Evolutionary conservation across 2,888 invertebrate genomes (phyloP).

Genomic region (Adelognathus sp.): DNA sequence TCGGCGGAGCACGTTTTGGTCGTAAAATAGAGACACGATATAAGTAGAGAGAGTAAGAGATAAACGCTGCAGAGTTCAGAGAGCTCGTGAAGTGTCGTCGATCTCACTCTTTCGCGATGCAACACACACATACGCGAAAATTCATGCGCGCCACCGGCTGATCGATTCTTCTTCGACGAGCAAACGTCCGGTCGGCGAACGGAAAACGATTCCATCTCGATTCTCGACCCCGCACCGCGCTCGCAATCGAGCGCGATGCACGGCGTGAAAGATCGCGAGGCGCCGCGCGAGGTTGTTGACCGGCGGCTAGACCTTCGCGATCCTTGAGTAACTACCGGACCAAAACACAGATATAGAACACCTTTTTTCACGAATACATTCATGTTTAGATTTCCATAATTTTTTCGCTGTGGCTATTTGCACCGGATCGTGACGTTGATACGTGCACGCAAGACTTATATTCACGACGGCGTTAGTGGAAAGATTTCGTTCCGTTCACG

Average conservation of each 20-base stretch:
- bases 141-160: conserved; percentile 39
- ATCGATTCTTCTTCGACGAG: conserved; percentile 52
- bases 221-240: conserved; percentile 37
- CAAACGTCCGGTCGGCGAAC: conserved; percentile 35
- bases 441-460: too few species aligned
- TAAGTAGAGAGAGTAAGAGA: not conserved
- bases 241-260: conserved; percentile 24
- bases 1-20: conserved; percentile 44
- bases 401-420: too few species aligned
- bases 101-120: conserved; percentile 40
- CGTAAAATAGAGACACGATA: conserved; percentile 33
- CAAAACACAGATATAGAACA: too few species aligned
- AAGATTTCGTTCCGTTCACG: too few species aligned
- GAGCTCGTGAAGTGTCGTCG: conserved; percentile 37
- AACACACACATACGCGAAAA: conserved; percentile 36
- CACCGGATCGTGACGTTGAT: too few species aligned
- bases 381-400: too few species aligned
- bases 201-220: too few species aligned
- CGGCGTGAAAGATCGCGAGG: conserved; percentile 33
- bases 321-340: not conserved
- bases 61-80: conserved; percentile 13
- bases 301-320: conserved; percentile 40
- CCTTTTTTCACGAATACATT: too few species aligned
- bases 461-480: too few species aligned
- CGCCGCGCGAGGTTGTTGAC: conserved; percentile 49